Evolutionary conservation across 2,113 vertebrate genomes (phyloP).

Genomic region (Ictalurus punctatus): DNA sequence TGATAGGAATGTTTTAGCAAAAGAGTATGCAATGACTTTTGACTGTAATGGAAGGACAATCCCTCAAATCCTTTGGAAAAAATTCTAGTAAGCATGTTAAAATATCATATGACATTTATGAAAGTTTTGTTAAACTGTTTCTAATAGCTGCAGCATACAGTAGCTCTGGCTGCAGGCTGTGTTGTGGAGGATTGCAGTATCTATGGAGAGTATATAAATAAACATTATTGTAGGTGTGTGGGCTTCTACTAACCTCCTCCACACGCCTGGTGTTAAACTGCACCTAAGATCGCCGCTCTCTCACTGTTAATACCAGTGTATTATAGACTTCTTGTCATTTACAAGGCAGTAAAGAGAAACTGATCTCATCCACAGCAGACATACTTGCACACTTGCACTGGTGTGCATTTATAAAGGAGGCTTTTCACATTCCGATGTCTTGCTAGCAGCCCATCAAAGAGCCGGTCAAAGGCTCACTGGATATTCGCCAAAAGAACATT

Average conservation of each 20-base stretch:
- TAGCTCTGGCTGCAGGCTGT: slow-evolving; percentile 12
- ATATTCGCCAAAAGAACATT: neutral
- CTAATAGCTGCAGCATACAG: slow-evolving; percentile 11
- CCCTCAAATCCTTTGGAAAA: neutral
- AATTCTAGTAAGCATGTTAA: neutral
- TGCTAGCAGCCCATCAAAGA: slow-evolving; percentile 2
- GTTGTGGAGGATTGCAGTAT: slow-evolving; percentile 44
- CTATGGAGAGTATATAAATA: slow-evolving; percentile 52
- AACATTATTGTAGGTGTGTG: slow-evolving; percentile 41
- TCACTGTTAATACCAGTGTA: slow-evolving; percentile 1
- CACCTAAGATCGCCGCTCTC: slow-evolving; percentile 3
- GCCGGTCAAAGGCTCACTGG: slow-evolving; percentile 11
- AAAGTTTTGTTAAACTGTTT: slow-evolving; percentile 12
- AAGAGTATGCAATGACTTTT: neutral
- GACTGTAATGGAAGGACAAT: slow-evolving; percentile 20
- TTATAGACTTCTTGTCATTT: slow-evolving; percentile 43
- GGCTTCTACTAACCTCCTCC: slow-evolving; percentile 22
- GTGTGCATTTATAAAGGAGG: slow-evolving; percentile 26
- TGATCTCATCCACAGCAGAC: slow-evolving; percentile 30
- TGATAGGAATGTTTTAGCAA: slow-evolving; percentile 33
- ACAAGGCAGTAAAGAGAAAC: slow-evolving; percentile 43
- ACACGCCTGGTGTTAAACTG: slow-evolving; percentile 1
- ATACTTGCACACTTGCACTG: neutral
- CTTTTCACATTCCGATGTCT: slow-evolving; percentile 10
- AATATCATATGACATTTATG: slow-evolving; percentile 2